Percentiles rank a stretch among this genome's conserved stretches.
Conservation (phyloP, 2,113 vertebrate species). For the Speoplatyrhinus poulsoni region DNA sequence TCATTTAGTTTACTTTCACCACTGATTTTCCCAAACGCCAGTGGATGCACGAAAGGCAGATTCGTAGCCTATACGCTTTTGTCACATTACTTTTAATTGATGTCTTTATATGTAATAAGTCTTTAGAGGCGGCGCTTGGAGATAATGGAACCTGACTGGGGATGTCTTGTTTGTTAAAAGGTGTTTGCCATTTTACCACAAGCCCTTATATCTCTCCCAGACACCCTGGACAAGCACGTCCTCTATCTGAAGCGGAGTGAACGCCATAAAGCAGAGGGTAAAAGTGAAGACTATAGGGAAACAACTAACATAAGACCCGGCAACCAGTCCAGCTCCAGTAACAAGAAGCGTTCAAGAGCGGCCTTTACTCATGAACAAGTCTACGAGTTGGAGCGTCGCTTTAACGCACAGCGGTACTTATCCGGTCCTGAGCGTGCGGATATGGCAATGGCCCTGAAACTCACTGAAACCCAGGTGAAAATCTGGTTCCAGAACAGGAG, state of each 20-base stretch:
- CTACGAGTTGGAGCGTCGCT: constrained; percentile 79
- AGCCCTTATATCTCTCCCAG: constrained; percentile 15
- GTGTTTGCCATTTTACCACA: constrained; percentile 13
- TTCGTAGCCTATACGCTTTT: no score
- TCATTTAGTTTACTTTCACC: no score
- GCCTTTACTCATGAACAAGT: constrained; percentile 82
- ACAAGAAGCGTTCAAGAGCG: constrained; percentile 80
- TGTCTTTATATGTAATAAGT: not conserved
- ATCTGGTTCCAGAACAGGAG: constrained; percentile 85
- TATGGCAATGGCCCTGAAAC: constrained; percentile 74
- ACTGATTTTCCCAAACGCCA: no score
- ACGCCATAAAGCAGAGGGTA: not conserved
- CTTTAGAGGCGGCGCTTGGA: not conserved
- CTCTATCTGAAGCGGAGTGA: not conserved
- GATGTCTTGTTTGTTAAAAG: constrained; percentile 3
- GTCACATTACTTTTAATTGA: not conserved
- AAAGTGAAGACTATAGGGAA: constrained; percentile 17
- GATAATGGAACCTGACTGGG: constrained; percentile 1
- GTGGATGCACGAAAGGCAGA: no score
- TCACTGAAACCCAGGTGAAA: constrained; percentile 83
- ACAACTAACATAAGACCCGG: constrained; percentile 27
- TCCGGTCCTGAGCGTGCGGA: constrained; percentile 77
- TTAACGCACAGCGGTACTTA: constrained; percentile 76
- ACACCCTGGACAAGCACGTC: constrained; percentile 19
- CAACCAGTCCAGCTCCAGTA: constrained; percentile 18